phyloP scores from a whole-genome alignment of 2,797 vertebrate species.

The Melanotaenia pygmaea region DNA sequence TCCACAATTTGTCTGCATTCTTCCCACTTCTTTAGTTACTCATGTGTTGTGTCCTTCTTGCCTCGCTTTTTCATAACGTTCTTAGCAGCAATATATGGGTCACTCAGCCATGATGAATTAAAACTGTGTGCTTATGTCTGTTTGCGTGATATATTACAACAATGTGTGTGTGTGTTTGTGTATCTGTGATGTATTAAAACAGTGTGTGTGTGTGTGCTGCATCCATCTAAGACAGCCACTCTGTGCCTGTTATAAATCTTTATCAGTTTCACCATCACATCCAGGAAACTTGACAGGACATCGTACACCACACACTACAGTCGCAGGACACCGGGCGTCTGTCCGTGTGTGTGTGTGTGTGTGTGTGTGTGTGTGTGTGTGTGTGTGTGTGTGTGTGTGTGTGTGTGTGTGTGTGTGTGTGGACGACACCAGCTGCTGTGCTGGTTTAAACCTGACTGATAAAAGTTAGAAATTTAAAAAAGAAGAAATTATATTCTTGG shows the following conservation, averaged over 20 bases:
- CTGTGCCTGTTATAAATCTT: constrained; percentile 66
- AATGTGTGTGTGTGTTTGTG: constrained; percentile 42
- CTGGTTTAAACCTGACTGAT: neutral
- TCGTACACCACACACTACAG: constrained; percentile 30
- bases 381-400: constrained; percentile 9
- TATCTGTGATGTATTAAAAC: constrained; percentile 71
- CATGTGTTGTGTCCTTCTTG: constrained; percentile 35
- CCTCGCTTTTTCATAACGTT: constrained; percentile 25
- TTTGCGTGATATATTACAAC: constrained; percentile 41
- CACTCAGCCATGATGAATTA: constrained; percentile 76
- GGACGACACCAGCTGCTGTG: neutral
- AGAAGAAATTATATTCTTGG: too few relatives aligned
- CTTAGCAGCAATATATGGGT: constrained; percentile 76
- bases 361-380: constrained; percentile 7
- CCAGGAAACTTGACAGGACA: constrained; percentile 60
- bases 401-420: constrained; percentile 17
- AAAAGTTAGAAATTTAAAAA: too few relatives aligned
- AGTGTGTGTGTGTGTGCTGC: constrained; percentile 53
- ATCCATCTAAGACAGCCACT: constrained; percentile 69
- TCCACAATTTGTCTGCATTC: constrained; percentile 1
- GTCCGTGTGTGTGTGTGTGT: constrained; percentile 24
- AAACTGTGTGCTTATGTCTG: constrained; percentile 54
- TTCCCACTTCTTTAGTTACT: constrained; percentile 22
- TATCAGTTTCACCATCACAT: constrained; percentile 57
- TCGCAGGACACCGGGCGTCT: neutral